Base-by-base conservation (phyloP, 2,113 vertebrate species). In the Hypocryptadius cinnamomeus region DNA sequence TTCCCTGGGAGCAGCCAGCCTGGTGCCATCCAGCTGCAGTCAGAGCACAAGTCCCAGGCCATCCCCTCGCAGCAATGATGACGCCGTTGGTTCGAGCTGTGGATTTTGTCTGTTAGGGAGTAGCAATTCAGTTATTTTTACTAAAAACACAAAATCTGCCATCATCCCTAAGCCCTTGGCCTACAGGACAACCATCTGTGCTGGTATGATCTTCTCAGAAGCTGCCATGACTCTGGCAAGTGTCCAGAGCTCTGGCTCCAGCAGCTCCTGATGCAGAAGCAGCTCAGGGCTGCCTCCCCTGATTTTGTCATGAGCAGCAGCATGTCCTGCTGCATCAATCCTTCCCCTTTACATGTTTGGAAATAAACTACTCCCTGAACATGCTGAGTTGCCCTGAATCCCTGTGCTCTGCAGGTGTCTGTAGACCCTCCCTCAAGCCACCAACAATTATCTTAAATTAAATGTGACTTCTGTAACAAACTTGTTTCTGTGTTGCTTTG, bases 121-220 rank as follows among this genome's bases (percentile, higher is more conserved):
- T 20, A 63, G 51, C 93, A 92, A n/a, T 69, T 94, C 40, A 51
- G 35, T 89, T 92, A 69, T 92, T 96, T 96, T 79, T 22, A 5
- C 59, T 92, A 8, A 83, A 89, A 86, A 45, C 6, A 14, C 65
- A 94, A 89, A 87, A 77, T 95, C 88, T 96, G 84, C 92, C 56
- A 69, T n/a, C 79, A 71, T 87, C 66, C 23, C 85, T 77, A 82
- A 80, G 47, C 44, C 85, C 65, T 84, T 76, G 85, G 65, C 81
- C 88, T 92, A 39, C 54, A 84, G 91, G 71, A 93, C 84, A 89
- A 8, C 93, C 35, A 35, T 91, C 90, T 97, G 91, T 56, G 92
- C 39, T 65, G 19, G 48, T 89, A 71, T 53, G 87, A 96, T 85
- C 84, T 85, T 88, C 93, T 95, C 2, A 0, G 80, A 70, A 81